Base-by-base conservation (phyloP, 2,888 invertebrate species). In the Rhogogaster chlorosoma region DNA sequence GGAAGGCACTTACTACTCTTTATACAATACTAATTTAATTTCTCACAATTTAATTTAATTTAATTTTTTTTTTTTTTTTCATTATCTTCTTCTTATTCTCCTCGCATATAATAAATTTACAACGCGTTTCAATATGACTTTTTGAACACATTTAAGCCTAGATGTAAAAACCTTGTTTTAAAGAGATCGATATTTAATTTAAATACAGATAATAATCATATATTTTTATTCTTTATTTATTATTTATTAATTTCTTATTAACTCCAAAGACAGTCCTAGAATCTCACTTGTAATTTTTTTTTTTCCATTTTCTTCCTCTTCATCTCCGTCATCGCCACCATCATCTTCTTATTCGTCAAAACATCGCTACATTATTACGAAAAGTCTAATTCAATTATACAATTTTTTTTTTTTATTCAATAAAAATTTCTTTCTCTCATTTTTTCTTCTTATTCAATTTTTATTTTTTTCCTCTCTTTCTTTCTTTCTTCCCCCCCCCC, bases 1-100 rank as follows among this genome's bases (percentile, higher is more conserved):
- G 96, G 96, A 96, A 96, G 96, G 96, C 96, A 96, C 96, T 96
- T 96, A 96, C 96, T 96, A 96, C 96, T 95, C 95, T 95, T 94
- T 91, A 96, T 96, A 96, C 96, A 96, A 89, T 92, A 91, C 90
- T 90, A 91, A 80, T 77, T 53, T 53, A 77, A 80, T 80, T 80
- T 80, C 80, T 80, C 80, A 80, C 61, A 90, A 90, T 89, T 91
- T 91, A 90, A 67, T 10, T 29, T 32, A 10, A 64, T 91, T 88
- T 86, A 86, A 86, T 84, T 87, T 38, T 49, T 77, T 87, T 87
- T 86, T 86, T 86, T 77, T 77, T 84, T 83, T 73, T 83, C 45
- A 15, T 77, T 49, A 83, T 84, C 83, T 29, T 71, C 83, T 49
- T 49, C 38, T 38, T 45, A 29, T 32, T 78, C 10, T 53, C 32